phyloP scores from a whole-genome alignment of 2,113 vertebrate species.

The Raja brachyura region DNA sequence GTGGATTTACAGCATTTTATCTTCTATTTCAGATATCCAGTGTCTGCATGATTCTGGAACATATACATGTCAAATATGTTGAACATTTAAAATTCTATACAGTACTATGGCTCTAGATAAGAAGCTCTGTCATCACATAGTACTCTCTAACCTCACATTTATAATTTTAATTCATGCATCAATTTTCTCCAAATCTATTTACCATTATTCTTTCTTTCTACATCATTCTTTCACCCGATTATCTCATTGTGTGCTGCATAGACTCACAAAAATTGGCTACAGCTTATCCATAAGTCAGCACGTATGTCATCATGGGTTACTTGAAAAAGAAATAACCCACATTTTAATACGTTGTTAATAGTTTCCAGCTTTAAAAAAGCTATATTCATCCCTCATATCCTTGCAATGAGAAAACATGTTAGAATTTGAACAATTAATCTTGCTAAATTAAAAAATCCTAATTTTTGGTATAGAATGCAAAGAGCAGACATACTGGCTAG shows the following conservation, averaged over 20 bases:
- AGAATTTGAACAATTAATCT: not conserved
- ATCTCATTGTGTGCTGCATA: not conserved
- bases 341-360: constrained; percentile 1
- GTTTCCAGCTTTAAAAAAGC: not conserved
- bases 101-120: not conserved
- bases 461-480: not conserved
- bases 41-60: too few species aligned
- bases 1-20: too few species aligned
- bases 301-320: not conserved
- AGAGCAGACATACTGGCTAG: constrained; percentile 7
- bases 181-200: not conserved
- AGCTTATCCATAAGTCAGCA: not conserved
- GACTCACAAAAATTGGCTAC: not conserved
- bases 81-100: not conserved
- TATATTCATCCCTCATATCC: not conserved
- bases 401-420: not conserved
- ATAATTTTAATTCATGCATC: not conserved
- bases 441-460: not conserved
- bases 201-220: not conserved
- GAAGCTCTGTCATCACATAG: not conserved
- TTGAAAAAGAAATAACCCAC: not conserved
- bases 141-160: not conserved
- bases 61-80: too few species aligned
- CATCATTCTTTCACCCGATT: not conserved
- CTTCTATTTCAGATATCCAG: too few species aligned